Percentiles rank a stretch among this genome's conserved stretches.
phyloP scores from a whole-genome alignment of 2,113 vertebrate genomes.

The Junco hyemalis region DNA sequence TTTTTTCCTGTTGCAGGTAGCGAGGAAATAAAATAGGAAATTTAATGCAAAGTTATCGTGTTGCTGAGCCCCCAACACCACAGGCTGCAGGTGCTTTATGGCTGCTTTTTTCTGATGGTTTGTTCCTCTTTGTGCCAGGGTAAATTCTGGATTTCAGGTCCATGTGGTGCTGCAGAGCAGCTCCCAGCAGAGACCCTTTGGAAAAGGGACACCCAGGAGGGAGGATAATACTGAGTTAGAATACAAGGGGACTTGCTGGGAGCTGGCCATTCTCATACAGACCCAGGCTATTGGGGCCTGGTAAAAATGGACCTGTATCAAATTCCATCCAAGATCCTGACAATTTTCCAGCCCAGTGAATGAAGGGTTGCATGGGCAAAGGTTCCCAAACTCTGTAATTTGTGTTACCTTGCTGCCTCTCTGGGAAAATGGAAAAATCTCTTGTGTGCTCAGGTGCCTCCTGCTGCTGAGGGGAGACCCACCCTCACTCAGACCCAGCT shows the following conservation, averaged over 20 bases:
- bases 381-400: neutral
- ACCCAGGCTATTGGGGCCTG: neutral
- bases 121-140: neutral
- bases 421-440: neutral
- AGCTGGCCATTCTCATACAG: neutral
- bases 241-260: neutral
- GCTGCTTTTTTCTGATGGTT: neutral
- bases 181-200: neutral
- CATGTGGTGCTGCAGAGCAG: neutral
- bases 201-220: neutral
- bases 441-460: neutral
- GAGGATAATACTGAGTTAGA: neutral
- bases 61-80: neutral
- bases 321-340: neutral
- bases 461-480: neutral
- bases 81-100: neutral
- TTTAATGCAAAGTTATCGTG: neutral
- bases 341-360: fast-evolving
- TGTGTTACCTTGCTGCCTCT: neutral
- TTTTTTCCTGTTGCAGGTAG: slow-evolving; percentile 32
- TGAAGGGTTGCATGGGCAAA: neutral
- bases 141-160: neutral
- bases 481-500: neutral
- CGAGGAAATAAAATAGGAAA: slow-evolving; percentile 44
- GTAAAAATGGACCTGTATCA: neutral